A percentile compares a stretch with the other conserved stretches of the same genome.
phyloP scores from a whole-genome alignment of 2,888 invertebrate genomes.

The Coenonympha glycerion region DNA sequence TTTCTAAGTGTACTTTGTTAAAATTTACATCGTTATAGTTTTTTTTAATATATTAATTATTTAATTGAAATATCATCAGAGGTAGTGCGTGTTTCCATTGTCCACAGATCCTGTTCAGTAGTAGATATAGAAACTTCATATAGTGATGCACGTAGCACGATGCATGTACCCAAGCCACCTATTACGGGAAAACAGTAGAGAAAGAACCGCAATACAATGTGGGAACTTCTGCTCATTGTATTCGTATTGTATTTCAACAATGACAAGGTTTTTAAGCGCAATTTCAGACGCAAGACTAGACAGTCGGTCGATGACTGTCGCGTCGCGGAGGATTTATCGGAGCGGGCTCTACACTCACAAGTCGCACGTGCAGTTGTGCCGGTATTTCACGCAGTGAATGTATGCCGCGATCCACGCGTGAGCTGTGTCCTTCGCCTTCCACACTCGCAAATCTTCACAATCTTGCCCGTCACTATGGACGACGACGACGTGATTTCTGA shows the following conservation, averaged over 20 bases:
- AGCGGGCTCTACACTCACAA: no score
- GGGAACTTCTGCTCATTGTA: constrained; percentile 23
- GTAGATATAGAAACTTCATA: constrained; percentile 13
- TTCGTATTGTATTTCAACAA: constrained; percentile 22
- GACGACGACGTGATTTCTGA: no score
- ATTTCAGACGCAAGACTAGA: constrained; percentile 13
- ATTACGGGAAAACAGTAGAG: constrained; percentile 18
- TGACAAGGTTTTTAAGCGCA: constrained; percentile 11
- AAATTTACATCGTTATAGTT: no score
- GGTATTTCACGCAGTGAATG: no score
- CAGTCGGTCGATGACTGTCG: not conserved
- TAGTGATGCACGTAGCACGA: constrained; percentile 7
- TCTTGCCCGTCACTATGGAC: no score
- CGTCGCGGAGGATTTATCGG: no score
- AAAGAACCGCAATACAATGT: constrained; percentile 22
- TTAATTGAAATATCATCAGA: not conserved
- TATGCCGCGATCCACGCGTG: no score
- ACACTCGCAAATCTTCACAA: no score
- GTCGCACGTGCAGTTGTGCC: no score
- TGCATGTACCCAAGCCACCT: constrained; percentile 1
- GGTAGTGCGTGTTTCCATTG: not conserved
- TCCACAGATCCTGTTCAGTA: constrained; percentile 4
- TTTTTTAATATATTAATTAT: no score
- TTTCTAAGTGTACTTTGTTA: constrained; percentile 48
- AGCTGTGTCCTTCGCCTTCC: no score